Base-by-base conservation (phyloP, 2,113 vertebrate species). In the Hirundichthys speculiger region DNA sequence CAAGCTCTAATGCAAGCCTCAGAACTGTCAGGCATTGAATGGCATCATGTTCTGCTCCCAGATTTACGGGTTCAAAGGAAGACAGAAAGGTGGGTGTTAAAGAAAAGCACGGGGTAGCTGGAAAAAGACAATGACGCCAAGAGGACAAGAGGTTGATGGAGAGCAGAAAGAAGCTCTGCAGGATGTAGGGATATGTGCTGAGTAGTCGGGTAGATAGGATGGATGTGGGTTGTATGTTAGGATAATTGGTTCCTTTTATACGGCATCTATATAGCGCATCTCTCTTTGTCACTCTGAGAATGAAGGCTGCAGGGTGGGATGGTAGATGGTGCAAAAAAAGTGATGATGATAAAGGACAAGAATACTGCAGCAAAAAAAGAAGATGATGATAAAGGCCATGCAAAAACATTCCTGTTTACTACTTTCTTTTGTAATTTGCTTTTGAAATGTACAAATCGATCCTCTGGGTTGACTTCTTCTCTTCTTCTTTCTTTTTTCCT, bases 211-310 rank as follows among this genome's bases (percentile, higher is more conserved):
- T 13, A 50, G 62, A 55, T 14, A 45, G 54, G 46, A 64, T 56
- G 69, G 63, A 80, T 13, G 25, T 61, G 51, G 70, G 57, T 24
- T 65, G 64, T 58, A 79, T 75, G 73, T 77, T 64, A 24, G 54
- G 57, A 77, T 76, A 81, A 85, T 67, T 83, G 73, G 60, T 53
- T 87, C 64, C 43, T 62, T 84, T 80, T 63, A 55, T 67, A 73
- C 27, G 65, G 54, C 48, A 72, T 75, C 62, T 59, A 57, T 79
- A 75, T 63, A 63, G 77, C 16, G 14, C 53, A 50, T 79, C 67
- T 75, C 42, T 75, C 27, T 58, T 27, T 60, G 67, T 70, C 64
- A 79, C 53, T 70, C 8, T n/a, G 1, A 61, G 40, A 77, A 70
- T 25, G 57, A 72, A 75, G 38, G 47, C 54, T 67, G 27, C 30